phyloP scores from a whole-genome alignment of 1,140 invertebrate species.

The Phocides pigmalion region DNA sequence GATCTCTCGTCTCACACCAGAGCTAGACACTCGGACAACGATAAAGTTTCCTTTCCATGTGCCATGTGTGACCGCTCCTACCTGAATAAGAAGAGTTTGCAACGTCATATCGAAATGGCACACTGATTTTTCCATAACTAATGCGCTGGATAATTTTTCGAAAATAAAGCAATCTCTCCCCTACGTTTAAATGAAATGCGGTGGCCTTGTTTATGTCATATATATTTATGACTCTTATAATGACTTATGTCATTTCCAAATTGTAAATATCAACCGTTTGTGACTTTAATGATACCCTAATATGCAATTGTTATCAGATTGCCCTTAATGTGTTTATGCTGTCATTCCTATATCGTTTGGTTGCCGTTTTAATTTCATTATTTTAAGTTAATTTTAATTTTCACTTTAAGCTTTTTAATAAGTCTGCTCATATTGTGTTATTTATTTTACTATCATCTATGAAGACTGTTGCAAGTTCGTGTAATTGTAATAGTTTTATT shows the following conservation, averaged over 20 bases:
- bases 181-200: constrained; percentile 19
- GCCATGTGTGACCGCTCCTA: constrained; percentile 82
- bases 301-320: constrained; percentile 23
- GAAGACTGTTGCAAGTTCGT: constrained; percentile 37
- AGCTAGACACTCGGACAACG: constrained; percentile 79
- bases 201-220: constrained; percentile 19
- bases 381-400: constrained; percentile 41
- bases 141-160: not conserved
- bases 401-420: constrained; percentile 46
- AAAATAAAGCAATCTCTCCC: not conserved
- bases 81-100: constrained; percentile 82
- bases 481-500: constrained; percentile 39
- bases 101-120: constrained; percentile 78
- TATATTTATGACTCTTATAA: constrained; percentile 6
- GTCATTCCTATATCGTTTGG: constrained; percentile 57
- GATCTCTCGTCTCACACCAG: constrained; percentile 85
- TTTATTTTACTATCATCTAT: constrained; percentile 59
- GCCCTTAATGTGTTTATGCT: constrained; percentile 37
- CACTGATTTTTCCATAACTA: constrained; percentile 58
- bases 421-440: constrained; percentile 72
- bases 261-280: constrained; percentile 45
- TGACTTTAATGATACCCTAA: constrained; percentile 19
- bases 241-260: constrained; percentile 9
- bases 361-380: constrained; percentile 32
- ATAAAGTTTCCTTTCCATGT: constrained; percentile 80